Evolutionary conservation across 1,140 invertebrate genomes (phyloP).

Genomic region (Vollenhovia emeryi): DNA sequence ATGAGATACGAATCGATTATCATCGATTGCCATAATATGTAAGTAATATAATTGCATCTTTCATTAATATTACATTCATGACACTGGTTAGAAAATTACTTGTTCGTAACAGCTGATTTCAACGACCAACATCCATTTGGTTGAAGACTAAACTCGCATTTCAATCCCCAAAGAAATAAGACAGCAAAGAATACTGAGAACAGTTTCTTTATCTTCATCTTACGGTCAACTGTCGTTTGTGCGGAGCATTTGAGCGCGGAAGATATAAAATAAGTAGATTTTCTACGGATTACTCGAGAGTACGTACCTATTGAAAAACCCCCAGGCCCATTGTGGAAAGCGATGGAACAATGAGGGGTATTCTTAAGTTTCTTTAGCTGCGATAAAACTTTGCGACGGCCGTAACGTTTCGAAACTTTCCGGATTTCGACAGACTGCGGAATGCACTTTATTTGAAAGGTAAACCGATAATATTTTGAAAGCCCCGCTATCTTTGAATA

Average conservation of each 20-base stretch:
- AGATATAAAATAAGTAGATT: conserved; percentile 67
- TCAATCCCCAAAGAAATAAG: not conserved
- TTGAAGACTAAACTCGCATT: not conserved
- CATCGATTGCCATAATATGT: not conserved
- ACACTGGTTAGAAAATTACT: not conserved
- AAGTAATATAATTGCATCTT: not conserved
- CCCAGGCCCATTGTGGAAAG: conserved; percentile 65
- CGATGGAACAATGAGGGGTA: conserved; percentile 64
- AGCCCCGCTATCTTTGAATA: conserved; percentile 6
- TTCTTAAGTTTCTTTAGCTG: conserved; percentile 69
- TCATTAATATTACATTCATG: conserved; percentile 6
- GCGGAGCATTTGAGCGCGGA: conserved; percentile 61
- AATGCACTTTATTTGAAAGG: conserved; percentile 41
- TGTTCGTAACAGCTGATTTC: not conserved
- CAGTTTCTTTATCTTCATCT: conserved; percentile 32
- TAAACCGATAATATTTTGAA: conserved; percentile 71
- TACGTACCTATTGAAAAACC: conserved; percentile 60
- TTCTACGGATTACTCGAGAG: conserved; percentile 17
- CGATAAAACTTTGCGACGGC: conserved; percentile 47
- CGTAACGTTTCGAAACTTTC: conserved; percentile 18
- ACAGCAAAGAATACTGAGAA: conserved; percentile 1
- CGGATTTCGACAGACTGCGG: conserved; percentile 7
- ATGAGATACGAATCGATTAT: not conserved
- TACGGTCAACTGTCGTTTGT: conserved; percentile 21
- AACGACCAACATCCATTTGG: not conserved